Evolutionary conservation across 64 coral and sea anemone species (phyloP).

Genomic region (Exaiptasia diaphana): DNA sequence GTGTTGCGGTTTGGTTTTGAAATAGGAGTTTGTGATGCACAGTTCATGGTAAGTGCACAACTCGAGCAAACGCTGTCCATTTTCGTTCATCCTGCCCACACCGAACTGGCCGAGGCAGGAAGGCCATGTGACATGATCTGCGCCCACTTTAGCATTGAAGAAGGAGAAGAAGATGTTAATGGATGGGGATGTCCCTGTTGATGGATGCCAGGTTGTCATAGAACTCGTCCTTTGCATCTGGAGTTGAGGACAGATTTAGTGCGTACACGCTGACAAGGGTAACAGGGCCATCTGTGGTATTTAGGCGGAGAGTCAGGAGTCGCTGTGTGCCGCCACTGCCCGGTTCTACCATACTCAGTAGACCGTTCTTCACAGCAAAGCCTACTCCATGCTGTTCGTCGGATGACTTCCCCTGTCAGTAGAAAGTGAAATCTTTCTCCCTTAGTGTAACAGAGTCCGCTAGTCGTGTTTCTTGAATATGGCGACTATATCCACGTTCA

Average conservation of each 20-base stretch:
- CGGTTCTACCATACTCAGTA: background rate
- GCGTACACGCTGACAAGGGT: constrained; percentile 37
- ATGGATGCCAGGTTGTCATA: constrained; percentile 2
- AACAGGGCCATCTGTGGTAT: constrained; percentile 32
- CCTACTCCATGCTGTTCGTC: constrained; percentile 14
- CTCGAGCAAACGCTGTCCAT: constrained; percentile 4
- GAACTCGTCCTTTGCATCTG: constrained; percentile 30
- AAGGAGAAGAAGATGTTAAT: constrained; percentile 33
- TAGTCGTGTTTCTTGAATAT: constrained; percentile 19
- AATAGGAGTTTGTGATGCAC: constrained; percentile 10
- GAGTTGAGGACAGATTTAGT: background rate
- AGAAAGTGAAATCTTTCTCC: constrained; percentile 15
- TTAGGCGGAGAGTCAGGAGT: background rate
- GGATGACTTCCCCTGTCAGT: background rate
- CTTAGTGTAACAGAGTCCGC: background rate
- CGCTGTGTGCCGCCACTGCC: background rate
- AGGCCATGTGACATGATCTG: constrained; percentile 29
- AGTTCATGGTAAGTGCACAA: constrained; percentile 7
- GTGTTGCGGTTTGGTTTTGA: constrained; percentile 33
- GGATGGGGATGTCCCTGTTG: constrained; percentile 3
- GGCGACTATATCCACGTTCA: constrained; percentile 30
- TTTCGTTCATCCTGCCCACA: constrained; percentile 25
- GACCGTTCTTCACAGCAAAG: constrained; percentile 13
- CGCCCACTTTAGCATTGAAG: constrained; percentile 47
- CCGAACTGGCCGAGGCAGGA: constrained; percentile 32